Base-by-base conservation (phyloP, 2,888 invertebrate species). In the Lithophane leautieri region DNA sequence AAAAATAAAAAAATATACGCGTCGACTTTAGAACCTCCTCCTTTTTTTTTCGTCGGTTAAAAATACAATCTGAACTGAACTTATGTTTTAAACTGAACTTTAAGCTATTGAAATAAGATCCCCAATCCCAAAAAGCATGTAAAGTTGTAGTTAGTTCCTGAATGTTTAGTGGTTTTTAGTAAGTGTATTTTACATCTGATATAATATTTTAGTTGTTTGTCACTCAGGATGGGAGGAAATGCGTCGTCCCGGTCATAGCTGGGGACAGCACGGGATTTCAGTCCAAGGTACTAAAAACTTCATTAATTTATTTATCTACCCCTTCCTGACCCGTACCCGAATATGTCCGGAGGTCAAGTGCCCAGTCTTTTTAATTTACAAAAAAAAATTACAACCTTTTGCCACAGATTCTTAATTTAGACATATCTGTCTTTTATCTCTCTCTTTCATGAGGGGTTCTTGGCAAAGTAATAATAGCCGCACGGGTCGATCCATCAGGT, bases 191-290 rank as follows among this genome's bases (percentile, higher is more conserved):
- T 80, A 54, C 85, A 81, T 81, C 56, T 81, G 84, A 84, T 85
- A 83, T 83, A 83, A 83, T 85, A 83, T 69, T 70, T 0, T 12
- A 81, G 82, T 73, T 69, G 8, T 73, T 73, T 85, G 14, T 68
- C n/a, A 70, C 12, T n/a, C 76, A 82, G 82, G 82, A 60, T 83
- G 82, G 82, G 82, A 83, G 25, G 82, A 83, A 25, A 60, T 83
- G 52, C 77, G 82, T 0, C 82, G 85, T 0, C 65, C 82, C 0
- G 85, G 77, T 0, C 82, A 83, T 71, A 54, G 61, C 42, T 83
- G 82, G 82, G 85, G 70, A 0, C 82, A 77, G 42, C 82, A 83
- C 54, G 82, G 73, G 1, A 69, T 83, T n/a, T 82, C 85, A 16
- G 85, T 85, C 14, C 82, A 83, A 83, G 82, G 82, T 83, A 82